Conservation (phyloP, 92 coral and sea anemone genomes). For the Scolanthus callimorphus region DNA sequence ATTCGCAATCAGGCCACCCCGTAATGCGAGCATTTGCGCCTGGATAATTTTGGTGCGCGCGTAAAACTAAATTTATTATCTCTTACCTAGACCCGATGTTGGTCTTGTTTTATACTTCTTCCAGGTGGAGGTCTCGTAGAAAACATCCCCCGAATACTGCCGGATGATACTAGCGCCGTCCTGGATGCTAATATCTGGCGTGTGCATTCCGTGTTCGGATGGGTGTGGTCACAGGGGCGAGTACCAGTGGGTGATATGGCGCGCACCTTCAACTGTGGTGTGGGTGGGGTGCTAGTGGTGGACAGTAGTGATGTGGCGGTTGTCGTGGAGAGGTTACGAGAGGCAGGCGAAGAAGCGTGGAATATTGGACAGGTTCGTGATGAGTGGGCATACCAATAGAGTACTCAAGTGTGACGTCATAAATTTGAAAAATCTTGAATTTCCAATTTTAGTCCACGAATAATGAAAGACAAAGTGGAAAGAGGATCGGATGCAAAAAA, state of each 20-base stretch:
- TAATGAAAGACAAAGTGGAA: too few species aligned
- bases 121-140: conserved; percentile 88
- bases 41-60: too few species aligned
- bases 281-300: conserved; percentile 77
- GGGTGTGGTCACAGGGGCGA: conserved; percentile 81
- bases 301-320: conserved; percentile 30
- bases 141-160: conserved; percentile 87
- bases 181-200: conserved; percentile 82
- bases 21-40: too few species aligned
- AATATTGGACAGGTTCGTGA: conserved; percentile 59
- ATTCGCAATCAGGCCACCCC: too few species aligned
- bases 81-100: too few species aligned
- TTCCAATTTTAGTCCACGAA: too few species aligned
- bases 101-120: neutral
- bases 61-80: too few species aligned
- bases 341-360: conserved; percentile 63
- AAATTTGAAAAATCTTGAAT: too few species aligned
- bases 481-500: too few species aligned
- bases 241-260: conserved; percentile 67
- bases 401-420: too few species aligned
- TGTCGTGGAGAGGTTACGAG: conserved; percentile 51
- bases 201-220: conserved; percentile 83
- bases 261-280: conserved; percentile 85
- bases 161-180: conserved; percentile 49
- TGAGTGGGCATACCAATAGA: too few species aligned